Evolutionary conservation across 1,140 invertebrate species (phyloP), one percentile per base, ranked within the genome.

Genomic region (Lepidotrigona ventralis): DNA sequence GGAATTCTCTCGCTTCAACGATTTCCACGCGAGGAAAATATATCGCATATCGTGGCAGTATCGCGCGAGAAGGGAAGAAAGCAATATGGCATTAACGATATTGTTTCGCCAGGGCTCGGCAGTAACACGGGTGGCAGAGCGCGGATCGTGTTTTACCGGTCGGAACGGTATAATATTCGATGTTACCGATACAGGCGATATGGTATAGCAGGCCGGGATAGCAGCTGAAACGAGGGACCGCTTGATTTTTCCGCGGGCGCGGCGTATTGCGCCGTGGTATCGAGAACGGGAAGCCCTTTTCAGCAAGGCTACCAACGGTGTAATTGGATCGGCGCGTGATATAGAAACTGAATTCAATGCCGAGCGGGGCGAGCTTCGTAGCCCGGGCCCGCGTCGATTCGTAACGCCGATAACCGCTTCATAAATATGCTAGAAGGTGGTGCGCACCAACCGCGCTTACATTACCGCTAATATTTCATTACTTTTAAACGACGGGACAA

Each of bases 381-480:
- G 63, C 33, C 26, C n/a, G 26, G 29, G 21, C 68, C 21, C 23
- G 53, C 46, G 66, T n/a, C 82, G 86, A 87, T 88, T 81, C 86
- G 84, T 71, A 87, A 81, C 86, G 77, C 78, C 85, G 86, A 88
- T 88, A 87, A 82, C 82, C 86, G 86, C 53, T 77, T 85, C 86
- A 86, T 87, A 85, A 88, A 88, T 88, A 87, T 68, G 75, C 74
- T 64, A 68, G 85, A 69, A 84, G 85, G 68, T 87, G 83, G 86
- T 77, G 82, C 53, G 21, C 51, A 53, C 53, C 19, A 68, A 29
- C 63, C 12, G 79, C 53, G 60, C 21, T 60, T 60, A 79, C 69
- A 54, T 81, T 88, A 81, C 83, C 79, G 77, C 72, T 79, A 84
- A 88, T 88, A 80, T 88, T 86, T 85, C 84, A 83, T 83, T 83